Percentiles rank a stretch among this genome's conserved stretches.
Conservation (phyloP, 2,888 invertebrate species). For the Busseola fusca region DNA sequence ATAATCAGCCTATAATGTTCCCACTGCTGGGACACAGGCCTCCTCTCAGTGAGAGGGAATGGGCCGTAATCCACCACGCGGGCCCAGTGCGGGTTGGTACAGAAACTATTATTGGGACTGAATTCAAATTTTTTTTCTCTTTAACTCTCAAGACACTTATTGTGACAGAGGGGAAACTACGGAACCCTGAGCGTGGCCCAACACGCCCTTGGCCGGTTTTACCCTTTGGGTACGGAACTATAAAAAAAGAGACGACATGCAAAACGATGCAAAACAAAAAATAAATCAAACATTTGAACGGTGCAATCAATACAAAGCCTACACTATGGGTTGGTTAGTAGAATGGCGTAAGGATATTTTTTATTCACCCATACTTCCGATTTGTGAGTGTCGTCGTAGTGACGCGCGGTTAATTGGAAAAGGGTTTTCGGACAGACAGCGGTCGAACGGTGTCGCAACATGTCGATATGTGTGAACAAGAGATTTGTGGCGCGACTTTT, state of each 20-base stretch:
- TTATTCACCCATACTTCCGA: constrained; percentile 56
- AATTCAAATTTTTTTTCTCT: no score
- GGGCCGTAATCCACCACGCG: no score
- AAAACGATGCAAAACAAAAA: neutral
- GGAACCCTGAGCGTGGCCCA: no score
- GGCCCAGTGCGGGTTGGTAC: no score
- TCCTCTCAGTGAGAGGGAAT: no score
- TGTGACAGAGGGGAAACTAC: no score
- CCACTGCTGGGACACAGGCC: no score
- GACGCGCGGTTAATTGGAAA: constrained; percentile 75
- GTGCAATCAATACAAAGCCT: constrained; percentile 2
- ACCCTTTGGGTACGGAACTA: no score
- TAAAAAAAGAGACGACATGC: neutral
- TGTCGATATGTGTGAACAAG: constrained; percentile 54
- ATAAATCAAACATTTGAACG: constrained; percentile 4
- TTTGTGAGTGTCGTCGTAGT: constrained; percentile 69
- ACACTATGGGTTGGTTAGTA: neutral
- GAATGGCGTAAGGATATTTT: constrained; percentile 47
- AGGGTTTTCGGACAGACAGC: constrained; percentile 64
- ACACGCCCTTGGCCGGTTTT: no score
- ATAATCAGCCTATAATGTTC: no score
- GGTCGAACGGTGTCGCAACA: constrained; percentile 48
- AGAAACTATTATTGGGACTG: no score
- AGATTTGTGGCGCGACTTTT: constrained; percentile 42
- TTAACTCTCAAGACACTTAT: no score